Percentiles rank a stretch among this genome's conserved stretches.
Conservation (phyloP, 2,797 vertebrate genomes). For the Schizothorax lantsangensis region DNA sequence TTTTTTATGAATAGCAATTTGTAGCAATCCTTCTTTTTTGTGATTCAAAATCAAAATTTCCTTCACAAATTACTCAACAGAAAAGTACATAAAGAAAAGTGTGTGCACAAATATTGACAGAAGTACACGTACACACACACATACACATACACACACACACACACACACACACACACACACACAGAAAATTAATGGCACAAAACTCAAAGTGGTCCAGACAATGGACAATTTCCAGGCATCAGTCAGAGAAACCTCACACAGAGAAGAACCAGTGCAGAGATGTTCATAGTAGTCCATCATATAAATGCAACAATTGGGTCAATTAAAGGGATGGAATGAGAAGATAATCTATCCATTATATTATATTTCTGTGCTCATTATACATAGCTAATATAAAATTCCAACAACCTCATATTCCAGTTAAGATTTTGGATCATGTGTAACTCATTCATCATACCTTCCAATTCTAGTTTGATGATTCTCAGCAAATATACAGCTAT, state of each 20-base stretch:
- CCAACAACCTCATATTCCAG: not conserved
- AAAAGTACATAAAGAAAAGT: slow-evolving; percentile 43
- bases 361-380: slow-evolving; percentile 22
- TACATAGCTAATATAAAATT: slow-evolving; percentile 5
- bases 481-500: slow-evolving; percentile 27
- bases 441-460: not conserved
- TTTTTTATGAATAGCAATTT: not conserved
- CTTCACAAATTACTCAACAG: slow-evolving; percentile 8
- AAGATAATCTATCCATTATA: not conserved
- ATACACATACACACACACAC: slow-evolving; percentile 20
- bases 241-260: slow-evolving; percentile 18
- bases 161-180: slow-evolving; percentile 38
- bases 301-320: slow-evolving; percentile 22
- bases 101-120: not conserved
- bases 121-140: slow-evolving; percentile 17
- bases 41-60: slow-evolving; percentile 21
- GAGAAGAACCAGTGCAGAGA: not conserved
- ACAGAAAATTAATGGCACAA: slow-evolving; percentile 44
- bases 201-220: slow-evolving; percentile 21
- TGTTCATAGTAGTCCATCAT: slow-evolving; percentile 15
- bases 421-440: not conserved
- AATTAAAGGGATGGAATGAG: slow-evolving; percentile 14
- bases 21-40: not conserved
- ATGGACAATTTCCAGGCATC: slow-evolving; percentile 8
- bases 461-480: not conserved